A percentile compares a stretch with the other conserved stretches of the same genome.
Evolutionary conservation across 2,113 vertebrate species (phyloP).

Genomic region (Callorhinus ursinus): DNA sequence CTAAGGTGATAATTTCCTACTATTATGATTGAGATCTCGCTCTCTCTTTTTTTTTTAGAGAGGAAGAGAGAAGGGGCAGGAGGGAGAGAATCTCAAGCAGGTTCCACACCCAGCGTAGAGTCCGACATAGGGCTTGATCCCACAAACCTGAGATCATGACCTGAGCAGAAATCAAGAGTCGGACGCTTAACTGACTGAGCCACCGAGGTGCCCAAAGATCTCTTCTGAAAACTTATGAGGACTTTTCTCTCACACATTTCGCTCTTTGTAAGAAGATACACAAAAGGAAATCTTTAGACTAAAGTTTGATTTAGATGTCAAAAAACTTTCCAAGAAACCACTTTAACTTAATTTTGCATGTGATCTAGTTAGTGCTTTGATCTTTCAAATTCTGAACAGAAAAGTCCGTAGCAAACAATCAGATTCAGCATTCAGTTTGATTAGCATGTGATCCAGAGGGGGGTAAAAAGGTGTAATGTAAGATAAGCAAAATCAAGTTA

Average conservation of each 20-base stretch:
- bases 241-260: neutral
- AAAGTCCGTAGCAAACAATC: neutral
- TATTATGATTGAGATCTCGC: neutral
- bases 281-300: slow-evolving; percentile 12
- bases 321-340: neutral
- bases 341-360: neutral
- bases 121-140: neutral
- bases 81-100: neutral
- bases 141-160: neutral
- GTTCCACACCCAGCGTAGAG: neutral
- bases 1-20: neutral
- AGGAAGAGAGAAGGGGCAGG: neutral
- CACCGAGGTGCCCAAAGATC: neutral
- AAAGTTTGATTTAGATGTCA: slow-evolving; percentile 10
- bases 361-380: neutral
- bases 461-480: neutral
- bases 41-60: neutral
- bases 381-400: neutral
- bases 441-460: neutral
- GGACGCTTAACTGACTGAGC: neutral
- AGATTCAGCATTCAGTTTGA: neutral
- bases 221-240: neutral
- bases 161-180: neutral
- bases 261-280: neutral
- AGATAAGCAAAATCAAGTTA: neutral